These are phyloP conservation scores for Scaptomyza montana DNA, from an alignment of 1,140 invertebrate genomes.

Conservation along the genomic window DNA sequence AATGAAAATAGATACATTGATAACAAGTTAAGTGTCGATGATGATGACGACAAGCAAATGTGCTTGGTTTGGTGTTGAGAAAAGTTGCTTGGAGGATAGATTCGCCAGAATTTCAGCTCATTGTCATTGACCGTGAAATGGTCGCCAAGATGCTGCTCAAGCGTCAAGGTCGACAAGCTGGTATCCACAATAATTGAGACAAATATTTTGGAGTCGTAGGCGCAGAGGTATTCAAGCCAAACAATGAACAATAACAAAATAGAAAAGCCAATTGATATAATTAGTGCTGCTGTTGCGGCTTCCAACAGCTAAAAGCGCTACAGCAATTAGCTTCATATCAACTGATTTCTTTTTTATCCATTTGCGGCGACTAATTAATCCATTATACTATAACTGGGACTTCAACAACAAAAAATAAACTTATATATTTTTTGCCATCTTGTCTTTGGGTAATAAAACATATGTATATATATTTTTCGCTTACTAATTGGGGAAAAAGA, in stretches of 20 bases:
- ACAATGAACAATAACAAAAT: slow-evolving; percentile 54
- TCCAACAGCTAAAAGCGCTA: slow-evolving; percentile 46
- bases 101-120: slow-evolving; percentile 70
- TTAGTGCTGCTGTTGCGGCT: slow-evolving; percentile 29
- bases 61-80: too few relatives aligned
- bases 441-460: slow-evolving; percentile 4
- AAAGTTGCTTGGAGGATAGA: slow-evolving; percentile 4
- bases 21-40: slow-evolving; percentile 66
- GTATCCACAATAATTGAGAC: slow-evolving; percentile 29
- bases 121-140: slow-evolving; percentile 59
- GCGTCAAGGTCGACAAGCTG: slow-evolving; percentile 54
- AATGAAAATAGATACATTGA: slow-evolving; percentile 79
- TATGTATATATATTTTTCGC: slow-evolving; percentile 38
- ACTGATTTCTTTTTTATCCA: slow-evolving; percentile 59
- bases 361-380: slow-evolving; percentile 60
- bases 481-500: slow-evolving; percentile 43
- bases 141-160: slow-evolving; percentile 26
- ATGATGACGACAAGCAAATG: neutral
- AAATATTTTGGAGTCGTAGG: slow-evolving; percentile 40
- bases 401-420: slow-evolving; percentile 19
- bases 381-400: slow-evolving; percentile 58
- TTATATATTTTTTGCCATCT: neutral
- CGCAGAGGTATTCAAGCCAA: slow-evolving; percentile 26
- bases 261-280: slow-evolving; percentile 70
- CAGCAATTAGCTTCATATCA: slow-evolving; percentile 60